Conservation (phyloP, 2,888 invertebrate species). For the Plebejus argus region DNA sequence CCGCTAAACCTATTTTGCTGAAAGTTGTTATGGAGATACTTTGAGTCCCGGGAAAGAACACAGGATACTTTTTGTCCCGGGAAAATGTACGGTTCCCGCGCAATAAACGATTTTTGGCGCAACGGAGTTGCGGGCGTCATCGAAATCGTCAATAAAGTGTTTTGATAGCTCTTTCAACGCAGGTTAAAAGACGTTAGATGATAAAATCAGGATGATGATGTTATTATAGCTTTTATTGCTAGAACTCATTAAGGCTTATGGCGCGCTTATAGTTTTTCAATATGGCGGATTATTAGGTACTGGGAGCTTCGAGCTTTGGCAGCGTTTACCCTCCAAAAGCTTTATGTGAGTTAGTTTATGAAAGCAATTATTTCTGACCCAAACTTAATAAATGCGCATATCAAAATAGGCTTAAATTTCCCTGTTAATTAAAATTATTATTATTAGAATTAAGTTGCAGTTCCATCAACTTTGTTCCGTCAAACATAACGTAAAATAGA, state of each 20-base stretch:
- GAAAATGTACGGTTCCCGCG: too few relatives aligned
- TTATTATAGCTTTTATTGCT: neutral
- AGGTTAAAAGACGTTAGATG: too few relatives aligned
- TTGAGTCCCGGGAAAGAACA: too few relatives aligned
- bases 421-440: slow-evolving; percentile 2
- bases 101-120: too few relatives aligned
- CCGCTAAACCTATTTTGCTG: too few relatives aligned
- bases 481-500: neutral
- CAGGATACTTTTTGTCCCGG: too few relatives aligned
- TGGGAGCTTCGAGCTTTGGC: neutral
- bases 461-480: neutral
- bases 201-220: neutral
- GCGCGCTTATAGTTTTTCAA: slow-evolving; percentile 13
- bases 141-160: too few relatives aligned
- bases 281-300: slow-evolving; percentile 6
- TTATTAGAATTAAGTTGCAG: neutral
- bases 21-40: too few relatives aligned
- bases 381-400: slow-evolving; percentile 29
- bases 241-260: neutral
- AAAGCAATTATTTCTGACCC: slow-evolving; percentile 30
- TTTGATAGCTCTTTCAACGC: too few relatives aligned
- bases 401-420: slow-evolving; percentile 5
- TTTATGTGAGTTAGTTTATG: slow-evolving; percentile 24
- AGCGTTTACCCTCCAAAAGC: slow-evolving; percentile 17
- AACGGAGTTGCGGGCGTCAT: too few relatives aligned